phyloP scores from a whole-genome alignment of 1,140 invertebrate genomes.

The Popillia japonica region DNA sequence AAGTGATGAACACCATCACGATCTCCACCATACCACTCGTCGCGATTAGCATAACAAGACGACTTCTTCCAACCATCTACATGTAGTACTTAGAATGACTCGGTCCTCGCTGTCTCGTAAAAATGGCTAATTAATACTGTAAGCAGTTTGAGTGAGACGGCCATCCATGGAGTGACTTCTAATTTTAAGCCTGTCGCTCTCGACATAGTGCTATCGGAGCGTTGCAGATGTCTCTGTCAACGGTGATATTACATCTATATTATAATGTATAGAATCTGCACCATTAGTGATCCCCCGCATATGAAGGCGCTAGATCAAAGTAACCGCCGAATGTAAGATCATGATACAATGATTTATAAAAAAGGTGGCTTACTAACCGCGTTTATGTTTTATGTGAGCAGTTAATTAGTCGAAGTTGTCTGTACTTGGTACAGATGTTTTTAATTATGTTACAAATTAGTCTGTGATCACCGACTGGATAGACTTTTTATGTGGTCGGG shows the following conservation, averaged over 20 bases:
- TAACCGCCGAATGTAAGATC: constrained; percentile 16
- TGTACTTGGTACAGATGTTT: background rate
- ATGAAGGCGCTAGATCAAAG: constrained; percentile 11
- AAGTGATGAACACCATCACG: background rate
- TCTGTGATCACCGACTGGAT: background rate
- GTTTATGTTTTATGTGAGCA: background rate
- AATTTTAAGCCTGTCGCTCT: constrained; percentile 12
- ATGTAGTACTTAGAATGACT: constrained; percentile 20
- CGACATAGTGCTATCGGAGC: background rate
- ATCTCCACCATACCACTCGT: background rate
- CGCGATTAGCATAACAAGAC: constrained; percentile 27
- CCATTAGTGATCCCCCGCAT: background rate
- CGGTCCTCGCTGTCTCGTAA: constrained; percentile 16
- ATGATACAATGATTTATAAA: background rate
- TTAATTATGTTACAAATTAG: constrained; percentile 10
- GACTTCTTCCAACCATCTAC: constrained; percentile 9
- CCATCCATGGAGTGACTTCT: background rate
- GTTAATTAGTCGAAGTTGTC: background rate
- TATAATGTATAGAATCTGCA: constrained; percentile 20
- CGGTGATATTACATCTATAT: background rate
- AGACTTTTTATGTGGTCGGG: background rate
- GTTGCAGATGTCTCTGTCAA: background rate
- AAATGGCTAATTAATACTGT: constrained; percentile 28
- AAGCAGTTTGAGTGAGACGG: background rate
- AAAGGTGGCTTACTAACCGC: background rate